These are phyloP conservation scores for Ptilorrhoa leucosticta DNA, from an alignment of 2,113 vertebrate species.

Conservation along the genomic window DNA sequence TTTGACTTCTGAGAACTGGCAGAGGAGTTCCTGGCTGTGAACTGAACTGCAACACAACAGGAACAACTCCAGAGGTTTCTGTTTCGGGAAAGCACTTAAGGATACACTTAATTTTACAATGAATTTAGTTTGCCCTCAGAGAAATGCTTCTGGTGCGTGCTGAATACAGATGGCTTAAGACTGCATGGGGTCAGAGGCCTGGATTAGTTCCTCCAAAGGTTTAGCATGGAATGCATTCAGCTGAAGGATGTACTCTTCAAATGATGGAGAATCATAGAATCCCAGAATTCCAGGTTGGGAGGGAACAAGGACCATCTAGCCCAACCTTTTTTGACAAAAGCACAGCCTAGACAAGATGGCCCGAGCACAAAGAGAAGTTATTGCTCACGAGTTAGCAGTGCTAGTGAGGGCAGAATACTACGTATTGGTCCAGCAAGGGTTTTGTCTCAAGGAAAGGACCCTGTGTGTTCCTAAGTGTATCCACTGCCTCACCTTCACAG, in stretches of 20 bases:
- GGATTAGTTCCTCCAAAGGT: background rate
- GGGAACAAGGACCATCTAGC: background rate
- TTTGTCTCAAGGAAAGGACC: background rate
- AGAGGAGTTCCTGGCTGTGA: background rate
- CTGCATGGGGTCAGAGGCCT: too few relatives aligned
- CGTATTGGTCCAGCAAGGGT: fast-evolving
- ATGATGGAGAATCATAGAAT: background rate
- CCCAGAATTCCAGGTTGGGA: background rate
- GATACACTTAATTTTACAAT: background rate
- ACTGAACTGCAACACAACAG: background rate
- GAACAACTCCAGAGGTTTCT: background rate
- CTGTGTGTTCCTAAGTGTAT: background rate
- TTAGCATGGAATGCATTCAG: too few relatives aligned
- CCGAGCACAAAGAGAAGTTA: background rate
- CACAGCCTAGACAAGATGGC: background rate
- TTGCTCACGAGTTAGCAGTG: background rate
- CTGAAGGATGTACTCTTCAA: background rate
- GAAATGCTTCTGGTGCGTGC: fast-evolving
- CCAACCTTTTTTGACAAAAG: background rate
- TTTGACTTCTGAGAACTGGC: background rate
- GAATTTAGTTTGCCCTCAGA: background rate
- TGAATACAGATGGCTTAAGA: background rate
- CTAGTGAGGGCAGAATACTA: background rate
- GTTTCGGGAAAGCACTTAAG: background rate
- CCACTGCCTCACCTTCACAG: background rate